phyloP scores from a whole-genome alignment of 35 echinoderm and acorn worm species.

The Apostichopus parvimensis region DNA sequence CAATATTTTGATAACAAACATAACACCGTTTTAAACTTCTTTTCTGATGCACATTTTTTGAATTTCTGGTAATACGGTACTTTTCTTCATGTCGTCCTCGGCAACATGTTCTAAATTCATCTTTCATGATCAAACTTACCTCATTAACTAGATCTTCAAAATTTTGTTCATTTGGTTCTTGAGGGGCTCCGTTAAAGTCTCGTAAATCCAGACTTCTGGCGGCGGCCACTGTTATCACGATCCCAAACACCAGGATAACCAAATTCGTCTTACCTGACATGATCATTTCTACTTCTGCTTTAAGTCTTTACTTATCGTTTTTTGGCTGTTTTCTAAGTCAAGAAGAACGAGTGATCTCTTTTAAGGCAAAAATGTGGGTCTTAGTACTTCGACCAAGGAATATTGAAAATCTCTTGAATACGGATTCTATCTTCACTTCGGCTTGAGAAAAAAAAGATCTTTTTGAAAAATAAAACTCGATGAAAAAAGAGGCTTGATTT shows the following conservation, averaged over 20 bases:
- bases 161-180: conserved; percentile 25
- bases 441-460: background rate
- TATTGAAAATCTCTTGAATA: background rate
- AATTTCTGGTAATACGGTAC: too few species aligned
- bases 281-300: background rate
- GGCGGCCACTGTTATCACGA: background rate
- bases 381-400: background rate
- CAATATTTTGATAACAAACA: too few species aligned
- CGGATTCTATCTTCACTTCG: background rate
- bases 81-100: too few species aligned
- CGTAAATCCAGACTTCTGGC: conserved; percentile 40
- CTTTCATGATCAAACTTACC: background rate
- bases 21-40: too few species aligned
- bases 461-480: background rate
- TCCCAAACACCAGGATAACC: conserved; percentile 24
- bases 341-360: background rate
- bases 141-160: conserved; percentile 16
- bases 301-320: background rate
- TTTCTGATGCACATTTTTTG: too few species aligned
- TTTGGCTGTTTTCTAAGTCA: background rate
- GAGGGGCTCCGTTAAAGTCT: conserved; percentile 17
- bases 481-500: background rate
- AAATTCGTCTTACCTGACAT: conserved; percentile 38
- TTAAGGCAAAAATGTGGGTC: background rate
- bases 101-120: too few species aligned